Percentiles rank a stretch among this genome's conserved stretches.
These are phyloP conservation scores for Muraenolepis orangiensis DNA, from an alignment of 2,797 vertebrate species.

Conservation along the genomic window DNA sequence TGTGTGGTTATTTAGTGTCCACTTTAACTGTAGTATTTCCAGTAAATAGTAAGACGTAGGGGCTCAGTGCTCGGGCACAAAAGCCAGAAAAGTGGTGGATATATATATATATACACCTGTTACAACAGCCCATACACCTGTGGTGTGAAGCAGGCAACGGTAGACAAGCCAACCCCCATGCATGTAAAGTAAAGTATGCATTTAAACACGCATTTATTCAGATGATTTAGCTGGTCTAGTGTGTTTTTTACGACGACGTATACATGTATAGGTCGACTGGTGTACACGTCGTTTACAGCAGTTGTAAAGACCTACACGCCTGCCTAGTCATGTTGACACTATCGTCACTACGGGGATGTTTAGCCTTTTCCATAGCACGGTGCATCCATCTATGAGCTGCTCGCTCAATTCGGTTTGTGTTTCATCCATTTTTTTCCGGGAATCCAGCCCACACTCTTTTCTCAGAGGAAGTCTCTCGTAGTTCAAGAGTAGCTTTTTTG, in stretches of 20 bases:
- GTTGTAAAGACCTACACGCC: not conserved
- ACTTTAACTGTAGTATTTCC: not conserved
- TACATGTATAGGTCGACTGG: not conserved
- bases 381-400: not conserved
- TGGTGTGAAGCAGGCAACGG: not conserved
- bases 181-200: not conserved
- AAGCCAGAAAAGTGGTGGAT: conserved; percentile 42
- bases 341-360: not conserved
- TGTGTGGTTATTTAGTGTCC: not conserved
- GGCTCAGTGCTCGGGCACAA: conserved; percentile 11
- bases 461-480: not conserved
- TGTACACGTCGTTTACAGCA: not conserved
- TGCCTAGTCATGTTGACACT: not conserved
- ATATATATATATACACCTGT: conserved; percentile 2
- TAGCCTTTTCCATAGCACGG: not conserved
- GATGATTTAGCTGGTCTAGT: not conserved
- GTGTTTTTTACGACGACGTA: not conserved
- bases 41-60: conserved; percentile 10
- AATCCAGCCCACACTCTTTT: not conserved
- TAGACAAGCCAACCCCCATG: not conserved
- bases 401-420: not conserved
- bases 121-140: not conserved
- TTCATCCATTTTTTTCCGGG: not conserved
- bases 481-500: conserved; percentile 4
- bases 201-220: not conserved